Percentiles rank a stretch among this genome's conserved stretches.
These are phyloP conservation scores for Zaprionus lineosus DNA, from an alignment of 2,888 invertebrate genomes.

Conservation along the genomic window DNA sequence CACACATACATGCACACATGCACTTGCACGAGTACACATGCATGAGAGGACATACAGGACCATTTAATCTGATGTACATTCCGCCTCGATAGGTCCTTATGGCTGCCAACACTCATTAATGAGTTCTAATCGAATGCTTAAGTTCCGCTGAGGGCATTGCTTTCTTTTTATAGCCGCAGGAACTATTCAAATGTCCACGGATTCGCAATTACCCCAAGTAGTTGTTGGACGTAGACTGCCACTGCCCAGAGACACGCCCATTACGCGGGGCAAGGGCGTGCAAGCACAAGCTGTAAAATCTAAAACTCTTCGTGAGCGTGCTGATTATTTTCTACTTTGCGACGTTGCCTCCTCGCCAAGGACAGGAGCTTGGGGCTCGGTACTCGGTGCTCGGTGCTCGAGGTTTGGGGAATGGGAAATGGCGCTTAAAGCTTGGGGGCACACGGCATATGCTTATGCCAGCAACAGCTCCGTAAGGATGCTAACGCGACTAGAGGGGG, in stretches of 20 bases:
- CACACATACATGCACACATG: no score
- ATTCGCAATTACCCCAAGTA: constrained; percentile 32
- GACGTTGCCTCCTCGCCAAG: background rate
- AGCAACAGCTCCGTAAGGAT: constrained; percentile 44
- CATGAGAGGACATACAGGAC: no score
- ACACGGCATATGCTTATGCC: constrained; percentile 39
- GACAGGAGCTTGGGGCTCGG: background rate
- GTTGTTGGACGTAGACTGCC: no score
- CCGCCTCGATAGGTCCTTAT: constrained; percentile 20
- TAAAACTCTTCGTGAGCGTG: constrained; percentile 45
- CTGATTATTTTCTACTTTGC: constrained; percentile 65
- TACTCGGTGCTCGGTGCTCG: no score
- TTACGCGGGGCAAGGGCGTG: no score
- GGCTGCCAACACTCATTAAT: constrained; percentile 39
- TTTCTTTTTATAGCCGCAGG: constrained; percentile 19
- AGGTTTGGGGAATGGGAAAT: no score
- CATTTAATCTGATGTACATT: constrained; percentile 3
- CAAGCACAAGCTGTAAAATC: constrained; percentile 15
- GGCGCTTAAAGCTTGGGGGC: no score
- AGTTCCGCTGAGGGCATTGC: constrained; percentile 30
- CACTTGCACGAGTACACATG: no score
- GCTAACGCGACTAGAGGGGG: background rate
- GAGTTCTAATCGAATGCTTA: constrained; percentile 46
- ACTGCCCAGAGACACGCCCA: no score
- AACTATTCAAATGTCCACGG: constrained; percentile 20